A percentile compares a stretch with the other conserved stretches of the same genome.
These are phyloP conservation scores for Neolamprologus modestus DNA, from an alignment of 2,113 vertebrate genomes.

Conservation along the genomic window DNA sequence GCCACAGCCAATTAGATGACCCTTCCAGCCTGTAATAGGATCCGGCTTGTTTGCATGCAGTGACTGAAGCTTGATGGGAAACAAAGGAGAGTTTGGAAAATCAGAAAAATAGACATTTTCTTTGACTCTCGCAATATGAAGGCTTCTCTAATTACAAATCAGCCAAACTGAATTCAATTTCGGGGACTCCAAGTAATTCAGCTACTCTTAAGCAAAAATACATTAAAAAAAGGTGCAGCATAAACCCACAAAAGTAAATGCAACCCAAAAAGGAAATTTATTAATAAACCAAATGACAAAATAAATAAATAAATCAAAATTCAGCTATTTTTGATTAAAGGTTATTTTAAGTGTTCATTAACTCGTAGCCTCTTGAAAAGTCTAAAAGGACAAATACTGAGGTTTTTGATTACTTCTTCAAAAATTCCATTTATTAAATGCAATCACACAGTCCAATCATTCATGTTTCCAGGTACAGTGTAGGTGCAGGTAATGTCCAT, in stretches of 20 bases:
- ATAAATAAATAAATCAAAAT: not conserved
- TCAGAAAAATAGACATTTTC: not conserved
- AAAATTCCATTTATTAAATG: not conserved
- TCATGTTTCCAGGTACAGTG: not conserved
- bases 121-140: fast-evolving
- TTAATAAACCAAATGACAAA: not conserved
- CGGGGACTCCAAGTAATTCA: fast-evolving
- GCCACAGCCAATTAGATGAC: not conserved
- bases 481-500: not conserved
- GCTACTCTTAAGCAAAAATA: not conserved
- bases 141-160: not conserved
- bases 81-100: not conserved
- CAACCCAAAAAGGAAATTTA: fast-evolving
- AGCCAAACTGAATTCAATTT: fast-evolving
- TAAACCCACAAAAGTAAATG: not conserved
- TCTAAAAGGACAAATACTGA: not conserved
- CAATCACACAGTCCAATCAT: not conserved
- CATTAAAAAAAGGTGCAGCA: not conserved
- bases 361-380: fast-evolving
- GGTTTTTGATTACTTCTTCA: not conserved
- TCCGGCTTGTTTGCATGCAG: not conserved
- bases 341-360: not conserved
- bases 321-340: not conserved
- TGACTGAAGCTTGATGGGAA: not conserved
- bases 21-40: not conserved